Evolutionary conservation across 2,113 vertebrate species (phyloP).

Genomic region (Parotia lawesii): DNA sequence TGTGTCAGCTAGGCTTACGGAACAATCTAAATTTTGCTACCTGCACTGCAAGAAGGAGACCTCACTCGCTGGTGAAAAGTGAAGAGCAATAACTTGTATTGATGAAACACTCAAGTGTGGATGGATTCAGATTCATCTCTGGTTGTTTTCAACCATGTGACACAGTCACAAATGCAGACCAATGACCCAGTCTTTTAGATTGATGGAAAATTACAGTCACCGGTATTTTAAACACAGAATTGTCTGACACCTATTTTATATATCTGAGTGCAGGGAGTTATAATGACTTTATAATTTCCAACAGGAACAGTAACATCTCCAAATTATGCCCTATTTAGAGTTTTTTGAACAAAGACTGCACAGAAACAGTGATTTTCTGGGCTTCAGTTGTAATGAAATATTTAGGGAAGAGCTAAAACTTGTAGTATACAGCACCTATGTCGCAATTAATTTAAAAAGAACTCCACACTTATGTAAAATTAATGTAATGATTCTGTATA

Average conservation of each 20-base stretch:
- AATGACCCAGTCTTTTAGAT: neutral
- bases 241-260: neutral
- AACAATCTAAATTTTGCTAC: neutral
- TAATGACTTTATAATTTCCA: neutral
- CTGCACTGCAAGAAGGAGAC: neutral
- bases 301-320: neutral
- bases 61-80: neutral
- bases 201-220: neutral
- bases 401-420: neutral
- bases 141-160: neutral
- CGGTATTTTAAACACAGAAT: neutral
- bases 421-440: neutral
- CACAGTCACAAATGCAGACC: neutral
- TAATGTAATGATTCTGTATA: neutral
- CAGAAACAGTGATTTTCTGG: neutral
- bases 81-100: neutral
- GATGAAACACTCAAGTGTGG: neutral
- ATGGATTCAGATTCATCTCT: neutral
- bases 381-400: neutral
- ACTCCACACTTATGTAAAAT: neutral
- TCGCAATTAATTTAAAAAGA: neutral
- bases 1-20: neutral
- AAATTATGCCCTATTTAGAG: neutral
- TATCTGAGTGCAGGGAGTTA: neutral
- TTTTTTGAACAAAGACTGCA: neutral